phyloP scores from a whole-genome alignment of 2,113 vertebrate genomes.

The Hemiscyllium ocellatum region DNA sequence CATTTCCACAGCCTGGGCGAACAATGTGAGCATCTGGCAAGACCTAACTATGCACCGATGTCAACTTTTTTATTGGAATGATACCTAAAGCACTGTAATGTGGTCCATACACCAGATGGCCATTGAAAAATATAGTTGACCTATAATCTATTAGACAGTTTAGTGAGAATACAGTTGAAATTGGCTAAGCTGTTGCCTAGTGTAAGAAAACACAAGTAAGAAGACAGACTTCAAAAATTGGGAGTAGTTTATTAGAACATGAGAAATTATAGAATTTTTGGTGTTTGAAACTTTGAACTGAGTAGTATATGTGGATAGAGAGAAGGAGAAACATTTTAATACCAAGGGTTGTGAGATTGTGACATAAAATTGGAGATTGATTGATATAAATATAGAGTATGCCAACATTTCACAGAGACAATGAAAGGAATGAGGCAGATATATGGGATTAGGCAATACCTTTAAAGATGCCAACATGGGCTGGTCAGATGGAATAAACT shows the following conservation, averaged over 20 bases:
- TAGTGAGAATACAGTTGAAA: background rate
- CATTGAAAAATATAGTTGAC: background rate
- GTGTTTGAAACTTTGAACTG: too few species aligned
- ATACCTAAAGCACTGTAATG: too few species aligned
- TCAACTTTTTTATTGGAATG: too few species aligned
- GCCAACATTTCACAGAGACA: background rate
- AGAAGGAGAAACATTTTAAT: background rate
- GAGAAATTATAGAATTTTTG: too few species aligned
- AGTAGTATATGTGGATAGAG: too few species aligned
- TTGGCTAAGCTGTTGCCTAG: background rate
- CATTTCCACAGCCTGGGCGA: too few species aligned
- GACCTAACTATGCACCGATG: too few species aligned
- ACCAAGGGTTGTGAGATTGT: background rate
- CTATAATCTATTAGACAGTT: background rate
- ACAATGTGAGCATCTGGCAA: too few species aligned
- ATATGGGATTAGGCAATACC: background rate
- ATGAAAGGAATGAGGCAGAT: background rate
- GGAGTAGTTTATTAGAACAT: background rate
- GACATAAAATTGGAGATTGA: background rate
- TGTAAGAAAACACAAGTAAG: background rate
- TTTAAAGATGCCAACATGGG: background rate
- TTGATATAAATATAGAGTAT: background rate
- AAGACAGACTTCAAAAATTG: background rate
- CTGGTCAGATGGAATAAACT: background rate
- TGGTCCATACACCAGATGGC: too few species aligned